Percentiles rank a stretch among this genome's conserved stretches.
phyloP scores from a whole-genome alignment of 2,888 invertebrate genomes.

The Meiosimyza decipiens region DNA sequence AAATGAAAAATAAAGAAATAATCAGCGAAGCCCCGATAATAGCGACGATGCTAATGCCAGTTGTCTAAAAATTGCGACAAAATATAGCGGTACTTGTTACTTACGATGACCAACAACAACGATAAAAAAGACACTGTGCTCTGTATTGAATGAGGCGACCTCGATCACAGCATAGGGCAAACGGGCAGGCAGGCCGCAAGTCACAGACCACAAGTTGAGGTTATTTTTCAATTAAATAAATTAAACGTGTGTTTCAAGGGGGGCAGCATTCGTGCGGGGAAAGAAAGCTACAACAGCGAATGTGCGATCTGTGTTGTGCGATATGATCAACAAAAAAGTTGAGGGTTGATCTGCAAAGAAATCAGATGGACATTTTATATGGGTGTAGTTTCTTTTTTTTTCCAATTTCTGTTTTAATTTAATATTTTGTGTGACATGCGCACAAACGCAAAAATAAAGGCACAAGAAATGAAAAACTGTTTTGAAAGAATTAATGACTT shows the following conservation, averaged over 20 bases:
- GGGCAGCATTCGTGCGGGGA: neutral
- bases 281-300: neutral
- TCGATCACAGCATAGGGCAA: neutral
- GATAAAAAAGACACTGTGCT: neutral
- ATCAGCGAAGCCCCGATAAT: neutral
- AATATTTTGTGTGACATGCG: slow-evolving; percentile 36
- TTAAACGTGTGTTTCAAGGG: slow-evolving; percentile 49
- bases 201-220: slow-evolving; percentile 31
- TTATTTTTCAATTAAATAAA: slow-evolving; percentile 63
- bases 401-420: neutral
- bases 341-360: slow-evolving; percentile 38
- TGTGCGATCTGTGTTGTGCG: slow-evolving; percentile 4
- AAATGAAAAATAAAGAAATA: neutral
- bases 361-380: neutral
- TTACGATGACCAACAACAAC: too few species aligned
- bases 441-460: slow-evolving; percentile 12
- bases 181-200: neutral
- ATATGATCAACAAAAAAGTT: neutral
- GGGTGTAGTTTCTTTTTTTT: neutral
- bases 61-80: too few species aligned
- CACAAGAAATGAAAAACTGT: slow-evolving; percentile 40
- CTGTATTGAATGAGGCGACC: neutral
- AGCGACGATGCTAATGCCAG: slow-evolving; percentile 2
- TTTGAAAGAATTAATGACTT: slow-evolving; percentile 62
- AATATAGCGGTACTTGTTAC: too few species aligned